A percentile compares a stretch with the other conserved stretches of the same genome.
Evolutionary conservation across 2,888 invertebrate genomes (phyloP).

Genomic region (Girardia tigrina): DNA sequence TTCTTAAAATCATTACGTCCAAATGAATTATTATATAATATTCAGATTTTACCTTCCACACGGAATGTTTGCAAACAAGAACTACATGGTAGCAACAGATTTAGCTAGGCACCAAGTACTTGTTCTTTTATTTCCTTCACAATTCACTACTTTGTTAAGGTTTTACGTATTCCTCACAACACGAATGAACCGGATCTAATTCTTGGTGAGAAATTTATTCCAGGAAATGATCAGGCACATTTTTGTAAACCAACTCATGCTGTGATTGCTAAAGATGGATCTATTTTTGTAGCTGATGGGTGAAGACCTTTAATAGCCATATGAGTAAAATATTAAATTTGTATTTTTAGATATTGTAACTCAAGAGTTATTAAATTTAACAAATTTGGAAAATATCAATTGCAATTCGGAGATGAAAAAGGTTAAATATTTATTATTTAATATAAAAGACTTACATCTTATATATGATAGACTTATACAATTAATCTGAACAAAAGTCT

Average conservation of each 20-base stretch:
- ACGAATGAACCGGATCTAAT: conserved; percentile 59
- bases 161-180: conserved; percentile 44
- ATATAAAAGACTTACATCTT: too few relatives aligned
- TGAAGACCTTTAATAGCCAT: conserved; percentile 37
- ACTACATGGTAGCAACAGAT: conserved; percentile 76
- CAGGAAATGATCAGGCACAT: conserved; percentile 64
- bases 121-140: too few relatives aligned
- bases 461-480: too few relatives aligned
- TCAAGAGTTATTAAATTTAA: conserved; percentile 64
- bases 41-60: conserved; percentile 76
- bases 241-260: conserved; percentile 88
- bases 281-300: conserved; percentile 82
- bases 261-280: conserved; percentile 68
- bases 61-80: conserved; percentile 75
- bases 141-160: conserved; percentile 47
- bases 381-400: conserved; percentile 55
- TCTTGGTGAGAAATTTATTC: conserved; percentile 70
- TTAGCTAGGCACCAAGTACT: conserved; percentile 78
- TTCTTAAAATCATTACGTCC: too few relatives aligned
- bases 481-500: too few relatives aligned
- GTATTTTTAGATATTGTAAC: conserved; percentile 59
- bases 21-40: neutral
- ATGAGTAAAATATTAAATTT: neutral
- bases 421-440: neutral
- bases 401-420: conserved; percentile 44